Base-by-base conservation (phyloP, 2,888 invertebrate genomes). In the Tenthredo mesomela region DNA sequence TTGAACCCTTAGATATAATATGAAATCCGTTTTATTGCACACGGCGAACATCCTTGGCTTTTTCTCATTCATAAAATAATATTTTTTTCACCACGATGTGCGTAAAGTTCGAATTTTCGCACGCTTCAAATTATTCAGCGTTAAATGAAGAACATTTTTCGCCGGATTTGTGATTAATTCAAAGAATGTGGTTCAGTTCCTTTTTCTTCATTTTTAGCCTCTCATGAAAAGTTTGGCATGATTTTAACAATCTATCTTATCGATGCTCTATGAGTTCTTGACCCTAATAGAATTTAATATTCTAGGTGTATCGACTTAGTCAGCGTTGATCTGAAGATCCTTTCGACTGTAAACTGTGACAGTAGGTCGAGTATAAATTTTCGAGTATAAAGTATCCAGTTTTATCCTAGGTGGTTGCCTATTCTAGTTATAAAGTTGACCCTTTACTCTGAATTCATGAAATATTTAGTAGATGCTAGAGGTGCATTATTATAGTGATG, bases 311-410 rank as follows among this genome's bases (percentile, higher is more conserved):
- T 43, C 12, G 73, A 43, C 73, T 43, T 25, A 54, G 77, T 77
- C 77, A 77, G 73, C 73, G 73, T 43, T 25, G 61, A n/a, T 29
- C 7, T n/a, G 33, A 77, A 25, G n/a, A 77, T 50, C 54, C 18
- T 18, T 29, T n/a, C n/a, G 33, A 29, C n/a, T 29, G 29, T 1
- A 54, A 77, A 77, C 54, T 2, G 54, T 77, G 77, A 77, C 50
- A 77, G 29, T 77, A 77, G 77, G 77, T 77, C 77, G 77, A 77
- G 77, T 50, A 54, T 50, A 18, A 18, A 73, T 73, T 73, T 73
- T 73, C 43, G 43, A 73, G 47, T 73, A 73, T 43, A n/a, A 47
- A 73, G 73, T 73, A 50, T 75, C 75, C 15, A 15, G 3, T 29
- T 12, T 21, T 29, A 37, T 29, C 75, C 21, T 25, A 18, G 43